Base-by-base conservation (phyloP, 1,140 invertebrate species). In the Homalodisca vitripennis region DNA sequence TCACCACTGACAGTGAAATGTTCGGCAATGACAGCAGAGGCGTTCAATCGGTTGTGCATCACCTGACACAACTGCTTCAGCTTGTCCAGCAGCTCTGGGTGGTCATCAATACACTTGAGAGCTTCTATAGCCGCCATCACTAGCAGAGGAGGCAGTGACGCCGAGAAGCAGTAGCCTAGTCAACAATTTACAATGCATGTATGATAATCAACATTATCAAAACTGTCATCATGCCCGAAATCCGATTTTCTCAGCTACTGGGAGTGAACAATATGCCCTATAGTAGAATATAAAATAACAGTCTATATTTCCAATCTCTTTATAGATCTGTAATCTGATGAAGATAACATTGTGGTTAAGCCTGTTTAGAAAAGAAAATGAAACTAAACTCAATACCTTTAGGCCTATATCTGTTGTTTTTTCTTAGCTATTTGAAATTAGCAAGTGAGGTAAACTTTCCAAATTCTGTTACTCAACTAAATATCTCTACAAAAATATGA, bases 131-230 rank as follows among this genome's bases (percentile, higher is more conserved):
- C 95, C 1, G 92, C 92, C 34, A 92, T 86, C 24, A 95, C 91
- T 71, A 98, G 79, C 78, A 98, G 86, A 1, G 97, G 97, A 3
- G 97, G 96, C 47, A 95, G 80, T 0, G 97, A 98, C 13, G 97
- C 97, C 10, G 97, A 99, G 79, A 99, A 99, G 79, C 97, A 98
- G 78, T 99, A 99, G 1, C 92, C 92, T 82, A 75, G 30, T 77
- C 76, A 73, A 57, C 47, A 70, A 73, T 71, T 63, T 29, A n/a
- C 29, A 60, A 53, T 6, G 14, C 72, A 62, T 2, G 30, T n/a
- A 67, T 47, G 65, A 63, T 22, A 3, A 64, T 29, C 10, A 17
- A 47, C 10, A 10, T 31, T 62, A 31, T 27, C 30, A 10, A 66
- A 69, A 71, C 14, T 55, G 51, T 31, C 26, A 67, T 53, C 48